A percentile compares a stretch with the other conserved stretches of the same genome.
These are phyloP conservation scores for Planococcus citri DNA, from an alignment of 1,140 invertebrate genomes.

Conservation along the genomic window DNA sequence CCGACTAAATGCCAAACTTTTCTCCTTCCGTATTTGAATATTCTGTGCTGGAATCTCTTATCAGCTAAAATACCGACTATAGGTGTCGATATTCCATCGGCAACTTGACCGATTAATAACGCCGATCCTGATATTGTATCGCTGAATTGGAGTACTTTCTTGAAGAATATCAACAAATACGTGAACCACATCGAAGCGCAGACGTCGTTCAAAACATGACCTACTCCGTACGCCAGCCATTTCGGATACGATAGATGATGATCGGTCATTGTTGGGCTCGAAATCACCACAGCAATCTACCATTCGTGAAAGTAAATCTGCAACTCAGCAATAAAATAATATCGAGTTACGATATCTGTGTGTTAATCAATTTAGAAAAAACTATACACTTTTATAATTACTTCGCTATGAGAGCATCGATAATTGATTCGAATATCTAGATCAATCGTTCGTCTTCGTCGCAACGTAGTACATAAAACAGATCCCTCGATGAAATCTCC, in stretches of 20 bases:
- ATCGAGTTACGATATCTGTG: no score
- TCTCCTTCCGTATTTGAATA: slow-evolving; percentile 59
- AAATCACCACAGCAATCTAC: no score
- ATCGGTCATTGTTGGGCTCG: not conserved
- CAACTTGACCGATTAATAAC: slow-evolving; percentile 74
- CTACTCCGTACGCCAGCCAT: slow-evolving; percentile 46
- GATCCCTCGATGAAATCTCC: no score
- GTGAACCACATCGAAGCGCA: slow-evolving; percentile 96
- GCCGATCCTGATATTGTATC: slow-evolving; percentile 60
- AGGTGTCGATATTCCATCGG: slow-evolving; percentile 77
- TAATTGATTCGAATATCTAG: no score
- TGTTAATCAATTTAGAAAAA: no score
- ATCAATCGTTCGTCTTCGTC: no score
- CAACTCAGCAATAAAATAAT: no score
- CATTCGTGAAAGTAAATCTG: no score
- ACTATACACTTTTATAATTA: no score
- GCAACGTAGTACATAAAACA: no score
- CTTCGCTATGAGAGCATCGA: no score
- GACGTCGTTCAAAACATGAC: slow-evolving; percentile 87
- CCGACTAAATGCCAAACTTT: slow-evolving; percentile 88
- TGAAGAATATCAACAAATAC: slow-evolving; percentile 81
- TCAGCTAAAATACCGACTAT: slow-evolving; percentile 82
- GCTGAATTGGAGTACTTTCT: slow-evolving; percentile 41
- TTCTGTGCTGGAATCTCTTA: slow-evolving; percentile 46
- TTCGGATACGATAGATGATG: not conserved